Percentiles rank a stretch among this genome's conserved stretches.
These are phyloP conservation scores for Hecatera dysodea DNA, from an alignment of 2,888 invertebrate genomes.

Conservation along the genomic window DNA sequence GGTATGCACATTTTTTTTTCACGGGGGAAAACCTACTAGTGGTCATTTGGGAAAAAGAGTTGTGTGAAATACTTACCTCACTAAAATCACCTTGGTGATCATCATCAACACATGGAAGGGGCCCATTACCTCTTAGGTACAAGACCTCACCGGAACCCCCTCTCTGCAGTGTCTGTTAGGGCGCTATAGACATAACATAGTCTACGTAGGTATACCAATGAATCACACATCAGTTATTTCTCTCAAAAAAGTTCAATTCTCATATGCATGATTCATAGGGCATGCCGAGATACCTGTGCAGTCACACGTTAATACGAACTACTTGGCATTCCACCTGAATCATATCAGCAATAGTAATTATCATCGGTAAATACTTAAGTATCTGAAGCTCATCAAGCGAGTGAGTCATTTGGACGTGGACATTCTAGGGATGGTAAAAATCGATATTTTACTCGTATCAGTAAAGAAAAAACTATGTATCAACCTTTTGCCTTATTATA, in stretches of 20 bases:
- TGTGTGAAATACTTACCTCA: neutral
- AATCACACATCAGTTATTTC: neutral
- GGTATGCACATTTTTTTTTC: too few relatives aligned
- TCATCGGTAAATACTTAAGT: constrained; percentile 41
- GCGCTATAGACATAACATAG: neutral
- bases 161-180: too few relatives aligned
- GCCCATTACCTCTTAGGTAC: neutral
- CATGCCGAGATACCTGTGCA: neutral
- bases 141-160: too few relatives aligned
- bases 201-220: neutral
- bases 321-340: constrained; percentile 38
- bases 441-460: neutral
- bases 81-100: neutral
- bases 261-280: constrained; percentile 10
- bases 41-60: too few relatives aligned
- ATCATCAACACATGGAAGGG: neutral
- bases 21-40: too few relatives aligned
- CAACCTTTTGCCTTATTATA: too few relatives aligned
- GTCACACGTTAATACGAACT: constrained; percentile 44
- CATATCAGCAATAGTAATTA: constrained; percentile 41
- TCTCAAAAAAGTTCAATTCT: constrained; percentile 1
- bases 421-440: neutral
- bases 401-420: constrained; percentile 72
- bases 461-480: neutral
- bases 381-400: constrained; percentile 59